Evolutionary conservation across 2,113 vertebrate genomes (phyloP), one percentile per base, ranked within the genome.

Genomic region (Dasypus novemcinctus): DNA sequence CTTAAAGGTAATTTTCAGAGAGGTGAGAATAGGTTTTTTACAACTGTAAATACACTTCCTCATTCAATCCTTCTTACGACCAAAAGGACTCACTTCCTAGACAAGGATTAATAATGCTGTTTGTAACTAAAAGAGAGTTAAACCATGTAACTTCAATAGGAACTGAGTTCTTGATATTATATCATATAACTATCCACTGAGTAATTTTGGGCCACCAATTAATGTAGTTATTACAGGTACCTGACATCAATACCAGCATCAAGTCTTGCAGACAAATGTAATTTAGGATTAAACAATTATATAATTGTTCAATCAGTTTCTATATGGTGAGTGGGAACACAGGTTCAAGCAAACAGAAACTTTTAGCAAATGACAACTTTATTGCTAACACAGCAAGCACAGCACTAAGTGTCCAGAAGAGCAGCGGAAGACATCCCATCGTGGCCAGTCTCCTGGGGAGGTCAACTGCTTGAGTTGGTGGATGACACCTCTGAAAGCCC

Each of bases 211-310:
- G 38, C 0, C 41, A 91, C 33, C 20, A 61, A 41, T 87, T n/a
- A 59, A 36, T 20, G 18, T 23, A 54, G 15, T 43, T 75, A 64
- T 0, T 9, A 66, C 1, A 49, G 29, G 66, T 87, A 69, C 0
- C 64, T 80, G 31, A 82, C 36, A 43, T 80, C 21, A 87, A 49
- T 41, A 83, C 79, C n/a, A 74, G n/a, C 71, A 75, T 86, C 18
- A 92, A 78, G 0, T 72, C 49, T 57, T 25, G 3, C 4, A 43
- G 52, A 71, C 4, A 85, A 52, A 76, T 91, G 25, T 87, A 83
- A 83, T 25, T 52, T 72, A 83, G n/a, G 94, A 93, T 75, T 93
- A 87, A 96, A 81, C 12, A 85, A 66, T 81, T 89, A 57, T 72
- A 21, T 57, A 21, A 21, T 57, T 57, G 14, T 57, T 7, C 18